These are phyloP conservation scores for Contarinia nasturtii DNA, from an alignment of 1,140 invertebrate species.

Conservation along the genomic window DNA sequence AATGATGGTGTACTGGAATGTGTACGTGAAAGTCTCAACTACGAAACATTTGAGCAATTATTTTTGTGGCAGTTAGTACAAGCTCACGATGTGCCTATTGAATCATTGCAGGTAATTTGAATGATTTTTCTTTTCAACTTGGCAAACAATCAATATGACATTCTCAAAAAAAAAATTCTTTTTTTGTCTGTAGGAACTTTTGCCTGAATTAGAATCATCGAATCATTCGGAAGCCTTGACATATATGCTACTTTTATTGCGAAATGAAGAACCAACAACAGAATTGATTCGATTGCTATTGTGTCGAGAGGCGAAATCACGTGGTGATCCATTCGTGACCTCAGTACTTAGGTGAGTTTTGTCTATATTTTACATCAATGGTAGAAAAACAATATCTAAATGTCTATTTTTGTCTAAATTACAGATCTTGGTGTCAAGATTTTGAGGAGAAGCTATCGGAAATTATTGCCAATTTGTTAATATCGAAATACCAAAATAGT, in stretches of 20 bases:
- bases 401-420: background rate
- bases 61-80: slow-evolving; percentile 89
- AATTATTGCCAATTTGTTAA: slow-evolving; percentile 54
- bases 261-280: slow-evolving; percentile 74
- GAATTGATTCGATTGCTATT: slow-evolving; percentile 73
- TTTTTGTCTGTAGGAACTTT: slow-evolving; percentile 26
- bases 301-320: slow-evolving; percentile 49
- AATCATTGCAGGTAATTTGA: slow-evolving; percentile 56
- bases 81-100: slow-evolving; percentile 80
- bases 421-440: slow-evolving; percentile 71
- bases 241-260: slow-evolving; percentile 74
- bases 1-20: slow-evolving; percentile 49
- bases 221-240: slow-evolving; percentile 83
- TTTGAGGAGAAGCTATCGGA: slow-evolving; percentile 79
- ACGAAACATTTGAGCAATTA: slow-evolving; percentile 94
- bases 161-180: background rate
- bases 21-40: slow-evolving; percentile 65
- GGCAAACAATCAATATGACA: no score
- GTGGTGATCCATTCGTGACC: slow-evolving; percentile 65
- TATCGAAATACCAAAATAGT: slow-evolving; percentile 58
- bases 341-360: slow-evolving; percentile 47
- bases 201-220: slow-evolving; percentile 72
- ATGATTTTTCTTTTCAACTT: background rate
- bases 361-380: no score
- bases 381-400: no score